Percentiles rank a stretch among this genome's conserved stretches.
These are phyloP conservation scores for Ochotona curzoniae DNA, from an alignment of 2,113 vertebrate genomes.

Conservation along the genomic window DNA sequence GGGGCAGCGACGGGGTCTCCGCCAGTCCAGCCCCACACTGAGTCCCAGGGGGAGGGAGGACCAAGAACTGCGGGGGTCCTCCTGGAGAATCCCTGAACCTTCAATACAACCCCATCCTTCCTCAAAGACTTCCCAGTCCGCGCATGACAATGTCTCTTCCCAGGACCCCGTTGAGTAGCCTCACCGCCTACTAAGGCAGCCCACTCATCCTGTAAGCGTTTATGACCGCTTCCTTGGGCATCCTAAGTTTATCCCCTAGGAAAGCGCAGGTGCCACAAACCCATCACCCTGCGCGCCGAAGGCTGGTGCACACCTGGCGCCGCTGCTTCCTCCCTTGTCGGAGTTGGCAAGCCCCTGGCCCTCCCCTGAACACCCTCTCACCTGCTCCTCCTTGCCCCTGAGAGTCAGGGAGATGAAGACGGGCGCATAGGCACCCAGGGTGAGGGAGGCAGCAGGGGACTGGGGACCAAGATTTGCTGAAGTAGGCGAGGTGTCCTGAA, in stretches of 20 bases:
- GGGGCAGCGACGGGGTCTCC: too few species aligned
- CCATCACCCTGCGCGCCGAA: neutral
- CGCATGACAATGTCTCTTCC: too few species aligned
- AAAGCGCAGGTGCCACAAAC: neutral
- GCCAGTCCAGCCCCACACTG: too few species aligned
- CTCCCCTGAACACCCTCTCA: neutral
- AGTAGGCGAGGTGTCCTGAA: neutral
- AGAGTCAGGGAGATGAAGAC: neutral
- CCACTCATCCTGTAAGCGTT: neutral
- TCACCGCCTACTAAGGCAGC: neutral
- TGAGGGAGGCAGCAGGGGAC: neutral
- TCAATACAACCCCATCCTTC: neutral
- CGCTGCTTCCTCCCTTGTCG: neutral
- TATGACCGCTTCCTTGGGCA: neutral
- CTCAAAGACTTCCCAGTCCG: neutral
- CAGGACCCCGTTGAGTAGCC: neutral
- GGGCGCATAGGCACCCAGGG: neutral
- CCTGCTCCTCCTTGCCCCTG: neutral
- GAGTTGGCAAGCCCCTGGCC: neutral
- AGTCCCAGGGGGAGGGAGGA: too few species aligned
- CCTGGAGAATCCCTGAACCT: too few species aligned
- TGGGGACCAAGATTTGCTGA: too few species aligned
- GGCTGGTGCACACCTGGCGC: neutral
- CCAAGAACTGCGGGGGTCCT: too few species aligned
- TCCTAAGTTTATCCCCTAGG: neutral